Percentiles rank a stretch among this genome's conserved stretches.
phyloP scores from a whole-genome alignment of 2,888 invertebrate genomes.

The Ceratothoa steindachneri region DNA sequence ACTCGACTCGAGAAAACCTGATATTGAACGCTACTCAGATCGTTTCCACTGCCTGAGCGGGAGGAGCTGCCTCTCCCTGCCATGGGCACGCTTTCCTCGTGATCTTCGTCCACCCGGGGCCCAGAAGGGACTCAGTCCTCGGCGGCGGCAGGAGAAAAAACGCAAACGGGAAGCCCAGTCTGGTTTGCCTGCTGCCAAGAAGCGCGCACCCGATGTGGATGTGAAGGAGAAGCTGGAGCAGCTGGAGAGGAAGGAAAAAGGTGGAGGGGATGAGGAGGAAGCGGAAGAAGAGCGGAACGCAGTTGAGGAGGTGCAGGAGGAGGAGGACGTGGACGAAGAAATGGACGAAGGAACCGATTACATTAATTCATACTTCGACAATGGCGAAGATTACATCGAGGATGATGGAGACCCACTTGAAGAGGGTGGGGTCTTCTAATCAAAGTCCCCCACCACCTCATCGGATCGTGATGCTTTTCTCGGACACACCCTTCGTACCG shows the following conservation, averaged over 20 bases:
- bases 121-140: not conserved
- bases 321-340: slow-evolving; percentile 65
- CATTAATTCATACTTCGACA: slow-evolving; percentile 80
- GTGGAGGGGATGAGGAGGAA: slow-evolving; percentile 48
- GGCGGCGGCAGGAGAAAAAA: not conserved
- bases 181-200: not conserved
- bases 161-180: not conserved
- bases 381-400: slow-evolving; percentile 74
- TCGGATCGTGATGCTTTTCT: no score
- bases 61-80: slow-evolving; percentile 20
- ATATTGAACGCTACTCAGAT: slow-evolving; percentile 42
- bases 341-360: slow-evolving; percentile 86
- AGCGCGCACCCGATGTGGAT: slow-evolving; percentile 48
- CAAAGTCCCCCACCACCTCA: no score
- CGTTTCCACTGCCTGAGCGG: slow-evolving; percentile 28
- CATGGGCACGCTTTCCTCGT: slow-evolving; percentile 36
- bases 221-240: slow-evolving; percentile 44
- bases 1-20: slow-evolving; percentile 26
- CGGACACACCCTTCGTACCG: no score
- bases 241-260: slow-evolving; percentile 35
- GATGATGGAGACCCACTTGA: slow-evolving; percentile 68
- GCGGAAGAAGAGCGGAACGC: slow-evolving; percentile 60
- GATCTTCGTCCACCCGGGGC: slow-evolving; percentile 22
- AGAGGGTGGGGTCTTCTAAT: slow-evolving; percentile 47
- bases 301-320: slow-evolving; percentile 60